Percentiles rank a stretch among this genome's conserved stretches.
These are phyloP conservation scores for Nymphalis io DNA, from an alignment of 1,140 invertebrate genomes.

Conservation along the genomic window DNA sequence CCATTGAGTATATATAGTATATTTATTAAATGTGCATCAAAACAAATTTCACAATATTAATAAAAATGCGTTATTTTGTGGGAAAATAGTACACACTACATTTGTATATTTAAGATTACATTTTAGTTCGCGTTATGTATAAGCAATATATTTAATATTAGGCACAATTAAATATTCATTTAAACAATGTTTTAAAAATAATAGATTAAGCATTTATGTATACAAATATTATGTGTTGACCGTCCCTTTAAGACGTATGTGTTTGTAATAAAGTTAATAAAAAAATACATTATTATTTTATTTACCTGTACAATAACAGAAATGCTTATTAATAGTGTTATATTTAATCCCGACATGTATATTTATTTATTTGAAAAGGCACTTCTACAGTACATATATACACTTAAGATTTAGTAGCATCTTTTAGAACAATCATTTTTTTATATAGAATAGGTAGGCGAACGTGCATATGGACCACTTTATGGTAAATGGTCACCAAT, in stretches of 20 bases:
- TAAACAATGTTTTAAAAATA: constrained; percentile 5
- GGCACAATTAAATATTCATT: constrained; percentile 2
- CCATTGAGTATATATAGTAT: not conserved
- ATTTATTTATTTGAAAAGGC: too few relatives aligned
- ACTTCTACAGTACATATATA: too few relatives aligned
- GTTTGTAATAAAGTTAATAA: constrained; percentile 17
- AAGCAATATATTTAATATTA: constrained; percentile 1
- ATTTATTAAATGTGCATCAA: not conserved
- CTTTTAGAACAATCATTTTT: too few relatives aligned
- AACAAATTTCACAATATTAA: constrained; percentile 1
- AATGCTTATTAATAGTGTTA: too few relatives aligned
- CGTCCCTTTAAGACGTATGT: constrained; percentile 16
- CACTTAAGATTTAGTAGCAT: too few relatives aligned
- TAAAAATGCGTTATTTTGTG: too few relatives aligned
- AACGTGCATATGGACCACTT: too few relatives aligned
- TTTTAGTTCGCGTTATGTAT: not conserved
- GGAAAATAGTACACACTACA: not conserved
- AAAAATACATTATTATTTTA: not conserved
- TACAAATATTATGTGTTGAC: constrained; percentile 8
- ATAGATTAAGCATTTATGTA: constrained; percentile 11
- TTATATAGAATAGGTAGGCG: too few relatives aligned
- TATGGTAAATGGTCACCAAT: too few relatives aligned
- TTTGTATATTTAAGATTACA: not conserved
- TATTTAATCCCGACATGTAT: too few relatives aligned
- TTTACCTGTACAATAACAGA: not conserved